These are phyloP conservation scores for Mycalesis mineus DNA, from an alignment of 2,888 invertebrate species.

Conservation along the genomic window DNA sequence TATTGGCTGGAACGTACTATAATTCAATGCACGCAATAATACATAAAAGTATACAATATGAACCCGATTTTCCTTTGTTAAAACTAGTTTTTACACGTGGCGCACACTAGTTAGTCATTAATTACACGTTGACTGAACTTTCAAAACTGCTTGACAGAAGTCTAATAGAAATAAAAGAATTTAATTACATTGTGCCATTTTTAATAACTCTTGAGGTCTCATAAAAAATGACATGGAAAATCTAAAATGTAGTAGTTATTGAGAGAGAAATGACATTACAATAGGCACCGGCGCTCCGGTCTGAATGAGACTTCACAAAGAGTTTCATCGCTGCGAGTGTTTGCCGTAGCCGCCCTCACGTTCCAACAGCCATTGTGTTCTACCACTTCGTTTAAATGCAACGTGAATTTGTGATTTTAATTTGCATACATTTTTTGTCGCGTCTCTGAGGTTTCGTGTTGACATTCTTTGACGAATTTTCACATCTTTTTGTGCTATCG, in stretches of 20 bases:
- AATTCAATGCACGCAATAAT: too few relatives aligned
- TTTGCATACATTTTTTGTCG: not conserved
- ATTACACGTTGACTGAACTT: too few relatives aligned
- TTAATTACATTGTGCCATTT: too few relatives aligned
- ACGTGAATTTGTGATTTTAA: constrained; percentile 10
- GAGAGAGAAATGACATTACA: constrained; percentile 12
- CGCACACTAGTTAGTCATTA: too few relatives aligned
- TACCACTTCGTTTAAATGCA: constrained; percentile 11
- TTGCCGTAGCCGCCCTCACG: constrained; percentile 17
- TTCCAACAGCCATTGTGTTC: constrained; percentile 16
- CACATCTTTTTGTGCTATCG: not conserved
- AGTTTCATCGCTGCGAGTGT: constrained; percentile 23
- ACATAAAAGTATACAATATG: too few relatives aligned
- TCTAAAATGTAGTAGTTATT: not conserved
- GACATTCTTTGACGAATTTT: not conserved
- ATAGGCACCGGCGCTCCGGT: constrained; percentile 11
- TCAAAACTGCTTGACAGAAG: too few relatives aligned
- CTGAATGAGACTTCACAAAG: constrained; percentile 11
- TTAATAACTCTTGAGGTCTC: too few relatives aligned
- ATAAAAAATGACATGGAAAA: not conserved
- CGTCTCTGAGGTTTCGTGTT: not conserved
- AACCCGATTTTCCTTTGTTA: too few relatives aligned
- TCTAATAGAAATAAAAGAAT: too few relatives aligned
- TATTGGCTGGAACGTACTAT: too few relatives aligned
- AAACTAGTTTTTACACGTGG: too few relatives aligned